Base-by-base conservation (phyloP, 2,797 vertebrate genomes). In the Sebastes vulpes region DNA sequence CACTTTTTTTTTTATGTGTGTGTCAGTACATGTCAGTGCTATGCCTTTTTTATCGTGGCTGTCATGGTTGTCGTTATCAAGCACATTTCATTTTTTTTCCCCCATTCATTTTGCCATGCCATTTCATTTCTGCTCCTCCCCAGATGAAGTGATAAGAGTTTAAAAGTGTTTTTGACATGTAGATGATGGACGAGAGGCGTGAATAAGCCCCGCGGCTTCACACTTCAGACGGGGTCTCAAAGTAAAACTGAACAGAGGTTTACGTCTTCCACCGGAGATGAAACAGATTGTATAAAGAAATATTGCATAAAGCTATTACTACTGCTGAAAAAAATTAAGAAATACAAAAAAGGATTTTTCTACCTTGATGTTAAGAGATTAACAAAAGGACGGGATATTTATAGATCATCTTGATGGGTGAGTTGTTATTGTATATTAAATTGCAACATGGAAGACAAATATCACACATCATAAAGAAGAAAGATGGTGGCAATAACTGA, bases 61-160 rank as follows among this genome's bases (percentile, higher is more conserved):
- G 23, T 50, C 59, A 21, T 61, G 57, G 18, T 66, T 83, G 75
- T 89, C 85, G 86, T 89, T 82, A 83, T 83, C 46, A 32, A 74
- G 69, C 50, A 25, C 79, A 70, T 90, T 92, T 89, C 1, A 29
- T 58, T 29, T 32, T 35, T 1, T 16, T 14, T 1, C 16, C 38
- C 3, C 46, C 3, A 23, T 81, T 88, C 83, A 79, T 89, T 85
- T 83, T 72, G 46, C 52, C 18, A 0, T 31, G 50, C 48, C 38
- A 50, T 87, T 90, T 82, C 42, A 79, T 88, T 83, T 82, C 59
- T 88, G 65, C 79, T 70, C 46, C 48, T 69, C 63, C n/a, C 9
- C 58, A 71, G 87, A 90, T 90, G 75, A 89, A 88, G 69, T 26
- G 77, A 90, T 92, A 77, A 60, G 79, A 87, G 72, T 88, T 92